Base-by-base conservation (phyloP, 2,888 invertebrate genomes). In the Quadroppia sp. region DNA sequence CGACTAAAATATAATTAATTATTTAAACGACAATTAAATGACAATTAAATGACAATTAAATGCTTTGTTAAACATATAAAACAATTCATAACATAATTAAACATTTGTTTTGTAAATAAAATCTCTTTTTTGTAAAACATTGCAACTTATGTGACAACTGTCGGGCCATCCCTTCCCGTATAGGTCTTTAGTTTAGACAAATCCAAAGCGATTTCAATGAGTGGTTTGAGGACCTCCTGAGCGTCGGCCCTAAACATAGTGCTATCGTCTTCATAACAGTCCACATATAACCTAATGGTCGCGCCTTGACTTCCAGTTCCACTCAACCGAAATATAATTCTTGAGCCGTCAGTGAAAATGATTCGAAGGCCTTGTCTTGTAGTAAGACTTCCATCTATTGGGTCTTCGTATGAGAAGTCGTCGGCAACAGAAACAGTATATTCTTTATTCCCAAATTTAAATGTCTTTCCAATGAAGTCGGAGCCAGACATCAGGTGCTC, bases 301-400 rank as follows among this genome's bases (percentile, higher is more conserved):
- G 99, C 98, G 0, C 99, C 99, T 50, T 92, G 91, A 81, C 97
- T 97, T 77, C 99, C 99, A 0, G 99, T 99, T 25, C 99, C 99
- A 81, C 97, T 97, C 76, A 99, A 86, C 59, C 99, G 88, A 84
- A 91, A 88, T 76, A 99, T 90, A 78, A 99, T 87, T 67, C 99
- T 88, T 0, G 97, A 96, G 1, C 95, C 96, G 82, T 98, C 96
- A 78, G 89, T 89, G 82, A 99, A 98, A 67, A 97, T 87, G 69
- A 99, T 88, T 77, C 98, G 87, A 28, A 99, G 86, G 72, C 99
- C 99, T 91, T 95, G 96, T 80, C 94, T 94, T 80, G 87, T 90
- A 42, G 96, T 89, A 23, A 94, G 86, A 77, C 91, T 92, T 77
- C 89, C 88, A 84, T 99, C 99, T 71, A 99, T 91, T 0, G 97